Evolutionary conservation across 2,797 vertebrate species (phyloP).

Genomic region (Phoebastria nigripes): DNA sequence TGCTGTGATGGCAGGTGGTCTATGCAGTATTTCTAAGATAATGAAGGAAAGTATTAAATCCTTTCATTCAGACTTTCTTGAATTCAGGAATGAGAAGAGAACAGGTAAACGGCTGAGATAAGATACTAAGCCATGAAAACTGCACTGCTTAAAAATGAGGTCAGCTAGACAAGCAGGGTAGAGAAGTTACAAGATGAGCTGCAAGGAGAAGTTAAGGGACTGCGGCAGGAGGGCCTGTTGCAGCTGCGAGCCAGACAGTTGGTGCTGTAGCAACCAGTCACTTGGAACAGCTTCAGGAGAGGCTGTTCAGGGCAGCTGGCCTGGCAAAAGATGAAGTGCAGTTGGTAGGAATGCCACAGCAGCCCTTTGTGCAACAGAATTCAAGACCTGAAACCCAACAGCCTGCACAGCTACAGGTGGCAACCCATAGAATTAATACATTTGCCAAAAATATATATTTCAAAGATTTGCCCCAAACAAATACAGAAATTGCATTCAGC

Average conservation of each 20-base stretch:
- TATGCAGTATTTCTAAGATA: not conserved
- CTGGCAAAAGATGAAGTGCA: not conserved
- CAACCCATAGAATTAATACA: not conserved
- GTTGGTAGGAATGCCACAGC: not conserved
- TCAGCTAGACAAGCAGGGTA: not conserved
- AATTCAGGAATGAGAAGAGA: not conserved
- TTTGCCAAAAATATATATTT: not conserved
- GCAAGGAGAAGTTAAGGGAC: not conserved
- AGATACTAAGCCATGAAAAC: not conserved
- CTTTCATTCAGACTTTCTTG: not conserved
- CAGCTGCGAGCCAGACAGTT: slow-evolving; percentile 51
- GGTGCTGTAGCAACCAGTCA: not conserved
- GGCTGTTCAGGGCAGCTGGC: not conserved
- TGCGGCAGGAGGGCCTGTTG: not conserved
- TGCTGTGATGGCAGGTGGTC: not conserved
- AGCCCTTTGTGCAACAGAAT: not conserved
- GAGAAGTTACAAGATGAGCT: not conserved
- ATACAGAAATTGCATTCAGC: not conserved
- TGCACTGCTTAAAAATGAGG: not conserved
- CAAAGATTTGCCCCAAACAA: not conserved
- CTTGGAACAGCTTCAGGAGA: not conserved
- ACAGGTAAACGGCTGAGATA: not conserved
- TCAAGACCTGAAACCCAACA: slow-evolving; percentile 7
- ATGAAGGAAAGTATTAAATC: not conserved
- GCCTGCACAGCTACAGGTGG: not conserved